These are phyloP conservation scores for Rhingia rostrata DNA, from an alignment of 2,888 invertebrate genomes.

Conservation along the genomic window DNA sequence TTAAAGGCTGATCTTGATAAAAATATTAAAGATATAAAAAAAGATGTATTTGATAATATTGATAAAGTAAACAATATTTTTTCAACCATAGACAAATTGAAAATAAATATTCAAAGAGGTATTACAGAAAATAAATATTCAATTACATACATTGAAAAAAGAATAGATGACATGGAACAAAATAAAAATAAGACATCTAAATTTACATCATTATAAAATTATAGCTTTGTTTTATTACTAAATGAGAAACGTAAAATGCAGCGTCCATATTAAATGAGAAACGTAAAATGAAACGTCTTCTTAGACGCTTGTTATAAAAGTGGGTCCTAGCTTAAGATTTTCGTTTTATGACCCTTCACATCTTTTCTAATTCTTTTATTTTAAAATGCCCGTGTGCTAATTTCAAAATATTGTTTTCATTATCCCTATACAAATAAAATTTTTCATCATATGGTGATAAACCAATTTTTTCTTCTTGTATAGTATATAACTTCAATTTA, in stretches of 20 bases:
- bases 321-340: neutral
- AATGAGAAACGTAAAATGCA: slow-evolving; percentile 7
- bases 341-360: neutral
- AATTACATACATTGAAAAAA: slow-evolving; percentile 1
- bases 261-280: slow-evolving; percentile 11
- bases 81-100: slow-evolving; percentile 2
- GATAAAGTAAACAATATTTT: slow-evolving; percentile 9
- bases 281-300: slow-evolving; percentile 7
- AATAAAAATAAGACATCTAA: slow-evolving; percentile 13
- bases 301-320: slow-evolving; percentile 1
- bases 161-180: slow-evolving; percentile 9
- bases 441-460: slow-evolving; percentile 20
- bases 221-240: slow-evolving; percentile 8
- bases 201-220: slow-evolving; percentile 8
- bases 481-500: slow-evolving; percentile 23
- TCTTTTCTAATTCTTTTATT: slow-evolving; percentile 13
- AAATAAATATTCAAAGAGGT: slow-evolving; percentile 15
- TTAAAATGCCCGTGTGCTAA: neutral
- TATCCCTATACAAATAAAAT: slow-evolving; percentile 16
- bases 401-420: slow-evolving; percentile 1
- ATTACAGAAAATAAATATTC: slow-evolving; percentile 6
- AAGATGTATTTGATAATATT: slow-evolving; percentile 17
- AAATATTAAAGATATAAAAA: slow-evolving; percentile 13
- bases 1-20: slow-evolving; percentile 14
- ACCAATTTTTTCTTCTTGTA: slow-evolving; percentile 29